These are phyloP conservation scores for Enteromius radiatus DNA, from an alignment of 2,797 vertebrate genomes.

Conservation along the genomic window DNA sequence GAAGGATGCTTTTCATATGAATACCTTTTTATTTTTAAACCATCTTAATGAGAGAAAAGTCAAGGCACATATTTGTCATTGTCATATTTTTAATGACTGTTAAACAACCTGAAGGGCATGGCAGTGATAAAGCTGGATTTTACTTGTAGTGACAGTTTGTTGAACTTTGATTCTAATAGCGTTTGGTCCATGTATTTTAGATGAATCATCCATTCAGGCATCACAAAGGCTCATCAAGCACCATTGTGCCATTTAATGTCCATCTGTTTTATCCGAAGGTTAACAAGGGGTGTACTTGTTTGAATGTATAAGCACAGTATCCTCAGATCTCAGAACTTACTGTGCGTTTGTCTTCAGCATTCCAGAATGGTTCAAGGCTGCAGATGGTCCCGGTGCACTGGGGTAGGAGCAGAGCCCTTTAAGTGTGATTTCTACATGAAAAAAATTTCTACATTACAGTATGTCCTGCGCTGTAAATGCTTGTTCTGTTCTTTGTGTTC, in stretches of 20 bases:
- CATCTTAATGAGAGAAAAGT: not conserved
- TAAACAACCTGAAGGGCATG: not conserved
- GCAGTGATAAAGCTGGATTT: not conserved
- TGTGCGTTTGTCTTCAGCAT: not conserved
- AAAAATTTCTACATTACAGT: too few relatives aligned
- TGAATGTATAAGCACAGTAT: not conserved
- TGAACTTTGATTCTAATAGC: not conserved
- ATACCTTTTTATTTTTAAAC: not conserved
- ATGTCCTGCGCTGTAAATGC: not conserved
- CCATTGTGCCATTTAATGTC: slow-evolving; percentile 18
- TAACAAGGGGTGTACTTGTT: not conserved
- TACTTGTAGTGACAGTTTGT: not conserved
- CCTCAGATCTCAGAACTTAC: not conserved
- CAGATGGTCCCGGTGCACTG: not conserved
- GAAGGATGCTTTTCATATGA: not conserved
- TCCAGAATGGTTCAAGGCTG: not conserved
- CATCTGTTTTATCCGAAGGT: not conserved
- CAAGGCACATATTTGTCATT: not conserved
- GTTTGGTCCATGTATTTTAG: not conserved
- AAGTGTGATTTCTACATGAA: too few relatives aligned
- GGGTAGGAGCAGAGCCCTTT: slow-evolving; percentile 10
- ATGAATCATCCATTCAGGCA: not conserved
- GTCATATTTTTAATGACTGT: not conserved
- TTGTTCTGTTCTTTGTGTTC: slow-evolving; percentile 6
- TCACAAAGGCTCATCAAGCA: slow-evolving; percentile 12